Base-by-base conservation (phyloP, 2,888 invertebrate species). In the Drosophila phalerata region DNA sequence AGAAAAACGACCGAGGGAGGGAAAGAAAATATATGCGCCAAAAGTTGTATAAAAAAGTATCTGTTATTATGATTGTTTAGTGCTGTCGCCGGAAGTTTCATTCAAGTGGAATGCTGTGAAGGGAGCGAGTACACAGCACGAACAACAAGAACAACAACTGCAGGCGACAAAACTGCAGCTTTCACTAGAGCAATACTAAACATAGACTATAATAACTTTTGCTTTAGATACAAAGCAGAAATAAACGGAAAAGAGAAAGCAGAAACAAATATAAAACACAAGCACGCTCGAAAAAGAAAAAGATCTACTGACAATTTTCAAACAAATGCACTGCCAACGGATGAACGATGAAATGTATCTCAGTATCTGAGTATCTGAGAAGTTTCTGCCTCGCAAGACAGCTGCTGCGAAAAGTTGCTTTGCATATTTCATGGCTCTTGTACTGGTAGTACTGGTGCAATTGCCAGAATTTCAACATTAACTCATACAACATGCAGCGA, bases 1-100 rank as follows among this genome's bases (percentile, higher is more conserved):
- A 34, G 47, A 53, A 53, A 77, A 67, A 67, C 25, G 49, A 45
- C 48, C 5, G 9, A 52, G 25, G 9, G 32, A 28, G 49, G 30
- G 57, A 47, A 53, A n/a, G 57, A 55, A 63, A 56, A 40, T 32
- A 53, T 49, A 62, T 37, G 63, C 53, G 65, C 65, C 68, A 80
- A 74, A 68, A 65, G 62, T 63, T 69, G 68, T 49, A 58, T 43
- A 45, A 70, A 77, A 83, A 85, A 82, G 71, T 79, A 88, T 89
- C 77, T 88, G 71, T 73, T 88, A 77, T 89, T 85, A 88, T 89
- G 89, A 89, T 89, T 89, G 89, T 85, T 85, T 89, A 88, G 88
- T 72, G 83, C 88, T 85, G 89, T 85, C 88, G 88, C 70, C 85
- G 85, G 85, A 85, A 85, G 87, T 89, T 81, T 87, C 85, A 81